phyloP scores from a whole-genome alignment of 2,888 invertebrate genomes.

The Drosophila greeni region DNA sequence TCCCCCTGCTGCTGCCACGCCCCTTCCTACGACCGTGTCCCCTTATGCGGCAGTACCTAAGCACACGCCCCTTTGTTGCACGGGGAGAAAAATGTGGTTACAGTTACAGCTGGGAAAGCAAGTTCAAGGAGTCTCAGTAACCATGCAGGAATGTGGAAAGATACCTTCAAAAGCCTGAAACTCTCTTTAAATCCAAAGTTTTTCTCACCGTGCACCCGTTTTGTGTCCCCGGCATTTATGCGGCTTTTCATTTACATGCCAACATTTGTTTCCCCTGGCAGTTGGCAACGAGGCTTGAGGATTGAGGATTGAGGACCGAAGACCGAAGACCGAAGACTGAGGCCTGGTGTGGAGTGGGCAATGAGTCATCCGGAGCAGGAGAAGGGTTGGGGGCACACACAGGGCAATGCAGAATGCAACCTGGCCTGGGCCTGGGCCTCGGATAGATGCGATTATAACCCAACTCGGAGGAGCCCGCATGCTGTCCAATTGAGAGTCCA shows the following conservation, averaged over 20 bases:
- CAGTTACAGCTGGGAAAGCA: background rate
- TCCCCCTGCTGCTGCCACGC: slow-evolving; percentile 18
- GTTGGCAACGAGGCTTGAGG: slow-evolving; percentile 25
- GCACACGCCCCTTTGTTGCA: slow-evolving; percentile 18
- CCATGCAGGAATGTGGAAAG: background rate
- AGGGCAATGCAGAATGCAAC: slow-evolving; percentile 22
- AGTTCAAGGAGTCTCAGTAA: background rate
- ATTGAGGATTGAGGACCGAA: slow-evolving; percentile 5
- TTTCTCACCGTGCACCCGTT: slow-evolving; percentile 29
- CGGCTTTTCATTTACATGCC: slow-evolving; percentile 70
- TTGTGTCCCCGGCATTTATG: slow-evolving; percentile 59
- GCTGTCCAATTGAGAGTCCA: slow-evolving; percentile 48
- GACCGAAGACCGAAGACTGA: background rate
- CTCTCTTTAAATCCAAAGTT: background rate
- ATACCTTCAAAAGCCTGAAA: background rate
- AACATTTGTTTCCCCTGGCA: slow-evolving; percentile 36
- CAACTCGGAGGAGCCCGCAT: slow-evolving; percentile 51
- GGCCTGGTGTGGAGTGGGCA: slow-evolving; percentile 4
- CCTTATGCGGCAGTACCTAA: slow-evolving; percentile 19
- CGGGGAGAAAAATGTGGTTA: background rate
- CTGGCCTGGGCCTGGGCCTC: slow-evolving; percentile 15
- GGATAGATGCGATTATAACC: slow-evolving; percentile 12
- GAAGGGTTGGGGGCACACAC: background rate
- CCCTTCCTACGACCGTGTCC: slow-evolving; percentile 12
- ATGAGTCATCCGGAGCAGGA: slow-evolving; percentile 27